Conservation (phyloP, 2,888 invertebrate species). For the Leptarthrus brevirostris region DNA sequence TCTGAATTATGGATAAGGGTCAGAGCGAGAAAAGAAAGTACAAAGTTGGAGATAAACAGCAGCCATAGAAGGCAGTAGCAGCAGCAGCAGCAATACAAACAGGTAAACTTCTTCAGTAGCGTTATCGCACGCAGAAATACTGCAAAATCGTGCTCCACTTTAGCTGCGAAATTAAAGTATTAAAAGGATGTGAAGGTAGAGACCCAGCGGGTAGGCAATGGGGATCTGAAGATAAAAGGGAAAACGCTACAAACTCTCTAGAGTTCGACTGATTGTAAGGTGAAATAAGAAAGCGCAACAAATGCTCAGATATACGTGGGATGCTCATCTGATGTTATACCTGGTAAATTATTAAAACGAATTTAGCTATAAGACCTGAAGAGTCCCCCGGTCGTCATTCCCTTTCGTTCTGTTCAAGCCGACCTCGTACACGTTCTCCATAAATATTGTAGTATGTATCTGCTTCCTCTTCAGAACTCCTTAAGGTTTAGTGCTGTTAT, state of each 20-base stretch:
- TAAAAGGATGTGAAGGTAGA: constrained; percentile 8
- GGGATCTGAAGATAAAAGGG: constrained; percentile 18
- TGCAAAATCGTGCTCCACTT: constrained; percentile 31
- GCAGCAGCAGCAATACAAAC: neutral
- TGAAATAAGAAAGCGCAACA: constrained; percentile 38
- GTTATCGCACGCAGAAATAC: constrained; percentile 18
- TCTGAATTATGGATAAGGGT: constrained; percentile 53
- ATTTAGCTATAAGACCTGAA: constrained; percentile 50
- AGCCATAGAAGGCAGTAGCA: neutral
- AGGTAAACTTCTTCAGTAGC: neutral
- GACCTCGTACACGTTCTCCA: constrained; percentile 27
- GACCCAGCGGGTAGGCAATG: constrained; percentile 14
- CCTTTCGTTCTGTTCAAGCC: constrained; percentile 20
- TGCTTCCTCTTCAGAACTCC: constrained; percentile 4
- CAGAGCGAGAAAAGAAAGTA: constrained; percentile 38
- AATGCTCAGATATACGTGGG: constrained; percentile 11
- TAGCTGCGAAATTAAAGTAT: constrained; percentile 45
- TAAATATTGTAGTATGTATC: constrained; percentile 41
- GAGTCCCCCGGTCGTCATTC: constrained; percentile 47
- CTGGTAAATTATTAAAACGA: constrained; percentile 53
- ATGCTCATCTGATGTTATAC: constrained; percentile 47
- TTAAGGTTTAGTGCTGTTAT: constrained; percentile 21
- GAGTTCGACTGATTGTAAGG: neutral
- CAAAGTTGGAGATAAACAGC: neutral
- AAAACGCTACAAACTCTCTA: neutral